phyloP scores from a whole-genome alignment of 2,797 vertebrate species.

The Squalus acanthias region DNA sequence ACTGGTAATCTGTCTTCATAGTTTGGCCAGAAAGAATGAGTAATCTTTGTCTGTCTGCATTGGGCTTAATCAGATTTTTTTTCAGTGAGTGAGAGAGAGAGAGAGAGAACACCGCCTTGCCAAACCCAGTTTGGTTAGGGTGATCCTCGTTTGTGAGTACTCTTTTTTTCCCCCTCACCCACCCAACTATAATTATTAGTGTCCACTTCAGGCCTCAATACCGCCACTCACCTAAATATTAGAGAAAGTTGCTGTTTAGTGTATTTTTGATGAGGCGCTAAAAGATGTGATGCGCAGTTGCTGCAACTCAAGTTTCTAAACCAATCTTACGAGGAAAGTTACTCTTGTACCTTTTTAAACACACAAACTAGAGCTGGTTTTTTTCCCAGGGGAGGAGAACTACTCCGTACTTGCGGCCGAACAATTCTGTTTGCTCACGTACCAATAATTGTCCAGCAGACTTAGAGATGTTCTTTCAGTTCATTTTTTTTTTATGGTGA shows the following conservation, averaged over 20 bases:
- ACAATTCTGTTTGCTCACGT: background rate
- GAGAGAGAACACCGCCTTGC: background rate
- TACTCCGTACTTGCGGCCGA: background rate
- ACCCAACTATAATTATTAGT: background rate
- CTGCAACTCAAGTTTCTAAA: background rate
- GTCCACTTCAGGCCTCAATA: background rate
- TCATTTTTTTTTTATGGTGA: background rate
- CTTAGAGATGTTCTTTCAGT: slow-evolving; percentile 1
- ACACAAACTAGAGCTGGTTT: background rate
- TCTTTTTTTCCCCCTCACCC: background rate
- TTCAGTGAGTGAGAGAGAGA: no score
- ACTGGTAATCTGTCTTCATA: no score
- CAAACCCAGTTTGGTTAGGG: background rate
- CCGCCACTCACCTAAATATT: background rate
- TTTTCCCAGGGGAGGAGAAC: background rate
- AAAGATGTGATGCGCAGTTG: background rate
- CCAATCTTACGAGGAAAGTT: background rate
- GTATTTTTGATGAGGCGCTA: background rate
- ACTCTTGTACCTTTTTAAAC: background rate
- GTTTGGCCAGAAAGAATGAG: no score
- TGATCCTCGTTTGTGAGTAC: no score
- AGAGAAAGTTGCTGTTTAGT: background rate
- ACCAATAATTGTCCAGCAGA: background rate
- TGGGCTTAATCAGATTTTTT: background rate
- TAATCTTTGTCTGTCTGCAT: no score